Evolutionary conservation across 2,797 vertebrate genomes (phyloP).

Genomic region (Sebastes matsubarae): DNA sequence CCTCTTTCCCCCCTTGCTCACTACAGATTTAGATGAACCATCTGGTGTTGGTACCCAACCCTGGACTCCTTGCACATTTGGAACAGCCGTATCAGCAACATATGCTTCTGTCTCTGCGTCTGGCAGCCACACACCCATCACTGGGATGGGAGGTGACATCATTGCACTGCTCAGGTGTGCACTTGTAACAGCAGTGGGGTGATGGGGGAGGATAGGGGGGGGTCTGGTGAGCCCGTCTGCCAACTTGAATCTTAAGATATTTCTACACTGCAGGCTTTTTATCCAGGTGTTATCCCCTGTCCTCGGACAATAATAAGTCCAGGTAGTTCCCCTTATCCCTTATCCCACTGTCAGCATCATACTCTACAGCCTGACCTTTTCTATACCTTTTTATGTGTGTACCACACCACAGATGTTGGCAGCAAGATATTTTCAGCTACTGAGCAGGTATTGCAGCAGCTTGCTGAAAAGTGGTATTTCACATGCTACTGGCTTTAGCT

Average conservation of each 20-base stretch:
- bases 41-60: slow-evolving; percentile 70
- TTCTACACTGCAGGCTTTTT: background rate
- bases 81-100: slow-evolving; percentile 72
- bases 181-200: slow-evolving; percentile 36
- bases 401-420: background rate
- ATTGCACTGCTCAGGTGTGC: slow-evolving; percentile 61
- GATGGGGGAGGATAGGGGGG: background rate
- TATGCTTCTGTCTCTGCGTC: slow-evolving; percentile 74
- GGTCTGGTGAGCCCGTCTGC: slow-evolving; percentile 17
- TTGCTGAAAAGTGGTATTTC: background rate
- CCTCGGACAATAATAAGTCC: background rate
- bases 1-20: slow-evolving; percentile 26
- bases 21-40: slow-evolving; percentile 75
- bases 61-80: slow-evolving; percentile 71
- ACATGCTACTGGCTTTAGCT: background rate
- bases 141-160: slow-evolving; percentile 67
- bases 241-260: slow-evolving; percentile 24
- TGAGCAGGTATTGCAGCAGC: background rate
- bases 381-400: background rate
- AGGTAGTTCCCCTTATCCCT: background rate
- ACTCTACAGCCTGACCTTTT: background rate
- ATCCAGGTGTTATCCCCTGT: slow-evolving; percentile 11
- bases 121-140: slow-evolving; percentile 67
- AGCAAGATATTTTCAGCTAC: background rate
- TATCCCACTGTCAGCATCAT: background rate